Percentiles rank a stretch among this genome's conserved stretches.
Conservation (phyloP, 2,888 invertebrate genomes). For the Nomada ruficornis region DNA sequence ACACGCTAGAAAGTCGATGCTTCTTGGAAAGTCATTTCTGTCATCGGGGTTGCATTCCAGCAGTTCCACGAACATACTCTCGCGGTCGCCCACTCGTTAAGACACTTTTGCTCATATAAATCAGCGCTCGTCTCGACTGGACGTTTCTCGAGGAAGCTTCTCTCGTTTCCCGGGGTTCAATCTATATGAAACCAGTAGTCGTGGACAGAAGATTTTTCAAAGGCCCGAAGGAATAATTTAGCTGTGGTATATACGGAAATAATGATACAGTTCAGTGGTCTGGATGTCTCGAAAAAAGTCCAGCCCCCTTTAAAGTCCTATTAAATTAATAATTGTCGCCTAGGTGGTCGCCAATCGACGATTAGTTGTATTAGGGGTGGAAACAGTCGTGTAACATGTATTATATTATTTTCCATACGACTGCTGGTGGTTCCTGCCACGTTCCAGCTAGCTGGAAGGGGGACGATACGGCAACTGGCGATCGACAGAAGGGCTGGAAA, state of each 20-base stretch:
- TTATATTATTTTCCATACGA: constrained; percentile 4
- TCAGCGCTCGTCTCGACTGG: constrained; percentile 22
- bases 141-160: constrained; percentile 15
- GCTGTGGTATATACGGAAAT: too few relatives aligned
- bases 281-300: too few relatives aligned
- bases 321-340: too few relatives aligned
- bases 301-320: too few relatives aligned
- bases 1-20: constrained; percentile 51
- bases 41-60: constrained; percentile 42
- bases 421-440: constrained; percentile 1
- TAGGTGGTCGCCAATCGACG: too few relatives aligned
- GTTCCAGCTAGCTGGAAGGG: neutral
- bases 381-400: constrained; percentile 11
- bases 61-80: constrained; percentile 41
- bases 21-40: constrained; percentile 64
- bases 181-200: neutral
- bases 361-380: constrained; percentile 11
- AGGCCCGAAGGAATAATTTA: too few relatives aligned
- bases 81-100: constrained; percentile 16
- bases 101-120: constrained; percentile 40
- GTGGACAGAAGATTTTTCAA: neutral
- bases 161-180: constrained; percentile 16
- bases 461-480: constrained; percentile 29
- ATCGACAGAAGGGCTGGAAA: constrained; percentile 41
- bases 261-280: too few relatives aligned